Percentiles rank a stretch among this genome's conserved stretches.
Conservation (phyloP, 2,888 invertebrate species). For the Argyresthia albistria region DNA sequence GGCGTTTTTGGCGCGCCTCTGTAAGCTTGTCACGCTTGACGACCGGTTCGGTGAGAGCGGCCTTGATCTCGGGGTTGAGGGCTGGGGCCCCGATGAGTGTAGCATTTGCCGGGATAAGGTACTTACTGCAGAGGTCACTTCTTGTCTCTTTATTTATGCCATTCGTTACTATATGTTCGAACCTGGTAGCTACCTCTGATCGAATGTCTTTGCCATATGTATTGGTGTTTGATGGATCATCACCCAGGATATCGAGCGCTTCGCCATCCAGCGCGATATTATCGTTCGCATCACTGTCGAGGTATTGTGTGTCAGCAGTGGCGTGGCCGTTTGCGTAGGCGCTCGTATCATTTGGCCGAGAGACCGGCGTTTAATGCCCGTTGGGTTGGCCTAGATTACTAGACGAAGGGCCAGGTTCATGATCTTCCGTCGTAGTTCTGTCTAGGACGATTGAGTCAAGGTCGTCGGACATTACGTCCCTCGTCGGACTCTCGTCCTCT, state of each 20-base stretch:
- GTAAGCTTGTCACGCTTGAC: constrained; percentile 16
- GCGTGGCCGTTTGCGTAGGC: too few species aligned
- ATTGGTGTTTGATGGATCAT: constrained; percentile 9
- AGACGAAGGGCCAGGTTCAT: too few species aligned
- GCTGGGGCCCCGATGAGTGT: constrained; percentile 14
- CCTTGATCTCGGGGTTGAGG: constrained; percentile 15
- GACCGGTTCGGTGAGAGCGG: constrained; percentile 11
- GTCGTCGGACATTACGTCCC: too few species aligned
- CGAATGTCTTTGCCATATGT: constrained; percentile 14
- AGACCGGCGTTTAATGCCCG: too few species aligned
- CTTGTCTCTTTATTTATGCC: constrained; percentile 13
- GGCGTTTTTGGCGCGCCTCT: constrained; percentile 15
- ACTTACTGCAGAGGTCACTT: constrained; percentile 13
- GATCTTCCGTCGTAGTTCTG: too few species aligned
- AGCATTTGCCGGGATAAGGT: constrained; percentile 14
- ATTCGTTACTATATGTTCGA: constrained; percentile 12
- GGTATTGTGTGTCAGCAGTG: too few species aligned
- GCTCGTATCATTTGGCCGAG: too few species aligned
- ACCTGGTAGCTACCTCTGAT: constrained; percentile 12
- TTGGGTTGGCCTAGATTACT: too few species aligned
- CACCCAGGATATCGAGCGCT: constrained; percentile 11
- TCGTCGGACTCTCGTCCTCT: too few species aligned
- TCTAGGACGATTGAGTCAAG: too few species aligned
- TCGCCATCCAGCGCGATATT: constrained; percentile 3
- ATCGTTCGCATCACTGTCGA: too few species aligned